Base-by-base conservation (phyloP, 1,140 invertebrate species). In the Pseudachorutes palmiensis region DNA sequence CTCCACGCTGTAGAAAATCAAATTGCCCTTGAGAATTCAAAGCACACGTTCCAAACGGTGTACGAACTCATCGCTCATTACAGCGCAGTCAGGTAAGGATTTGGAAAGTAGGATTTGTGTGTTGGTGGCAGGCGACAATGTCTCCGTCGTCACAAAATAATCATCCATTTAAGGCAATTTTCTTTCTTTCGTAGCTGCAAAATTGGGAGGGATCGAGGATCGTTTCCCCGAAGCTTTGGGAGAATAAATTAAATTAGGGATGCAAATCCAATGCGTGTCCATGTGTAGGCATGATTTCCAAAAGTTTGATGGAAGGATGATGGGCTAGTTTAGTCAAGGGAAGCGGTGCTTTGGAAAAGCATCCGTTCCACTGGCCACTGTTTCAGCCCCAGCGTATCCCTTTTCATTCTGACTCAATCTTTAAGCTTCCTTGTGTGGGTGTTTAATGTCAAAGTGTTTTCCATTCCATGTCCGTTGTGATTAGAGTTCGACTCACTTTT, bases 61-160 rank as follows among this genome's bases (percentile, higher is more conserved):
- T 92, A 93, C 28, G 85, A 88, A 60, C 83, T 97, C 65, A 89
- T 98, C 65, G 89, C 90, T 61, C 91, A 97, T 80, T 97, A 97
- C 78, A 90, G 90, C 61, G 87, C 91, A 76, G 91, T 91, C 79
- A 92, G 91, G 89, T 91, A 77, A 86, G 36, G 19, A 12, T 12
- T 12, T 45, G 36, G 19, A 45, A 45, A 9, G 9, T 12, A 45
- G 19, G 9, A 45, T 19, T 19, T 12, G 9, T 45, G 36, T 45
- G 19, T 45, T 45, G 19, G 9, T 45, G 36, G 36, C 36, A 45
- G 19, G 19, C 36, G 36, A 45, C 19, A 45, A 9, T 45, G 36
- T 45, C 36, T 45, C 9, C 36, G 36, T 45, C 19, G 9, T 45
- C 36, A 45, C 9, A 19, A 45, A 9, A 19, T 45, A 45, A 19